These are phyloP conservation scores for Archivesica marissinica DNA, from an alignment of 1,140 invertebrate genomes.

Conservation along the genomic window DNA sequence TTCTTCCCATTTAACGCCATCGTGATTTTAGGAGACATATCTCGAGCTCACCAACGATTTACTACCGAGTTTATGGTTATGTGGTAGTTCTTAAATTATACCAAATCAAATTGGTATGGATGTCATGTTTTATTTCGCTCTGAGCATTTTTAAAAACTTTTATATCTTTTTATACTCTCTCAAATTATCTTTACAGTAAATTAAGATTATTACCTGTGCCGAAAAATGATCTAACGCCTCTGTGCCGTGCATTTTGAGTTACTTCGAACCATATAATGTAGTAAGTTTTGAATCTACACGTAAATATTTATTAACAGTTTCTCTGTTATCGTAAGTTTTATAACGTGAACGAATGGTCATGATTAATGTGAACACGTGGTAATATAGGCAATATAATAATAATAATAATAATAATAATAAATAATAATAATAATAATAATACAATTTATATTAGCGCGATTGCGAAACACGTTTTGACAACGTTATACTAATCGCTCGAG, in stretches of 20 bases:
- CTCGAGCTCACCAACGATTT: slow-evolving; percentile 3
- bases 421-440: too few species aligned
- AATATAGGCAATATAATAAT: too few species aligned
- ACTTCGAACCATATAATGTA: background rate
- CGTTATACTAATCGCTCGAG: too few species aligned
- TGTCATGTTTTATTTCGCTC: background rate
- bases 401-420: too few species aligned
- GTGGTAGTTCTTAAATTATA: background rate
- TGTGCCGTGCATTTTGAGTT: background rate
- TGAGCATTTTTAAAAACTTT: background rate
- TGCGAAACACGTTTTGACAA: too few species aligned
- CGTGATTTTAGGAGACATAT: slow-evolving; percentile 17
- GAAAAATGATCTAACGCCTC: background rate
- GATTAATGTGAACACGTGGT: too few species aligned
- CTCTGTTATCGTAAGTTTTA: too few species aligned
- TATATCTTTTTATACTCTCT: background rate
- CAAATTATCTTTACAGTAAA: background rate
- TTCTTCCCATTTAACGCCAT: slow-evolving; percentile 5
- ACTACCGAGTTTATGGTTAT: slow-evolving; percentile 6
- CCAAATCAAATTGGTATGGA: background rate
- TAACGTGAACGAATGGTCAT: too few species aligned
- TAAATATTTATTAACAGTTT: too few species aligned
- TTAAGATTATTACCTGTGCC: background rate
- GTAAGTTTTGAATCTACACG: too few species aligned
- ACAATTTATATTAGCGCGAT: too few species aligned